Percentiles rank a stretch among this genome's conserved stretches.
Evolutionary conservation across 1,140 invertebrate species (phyloP).

Genomic region (Plodia interpunctella): DNA sequence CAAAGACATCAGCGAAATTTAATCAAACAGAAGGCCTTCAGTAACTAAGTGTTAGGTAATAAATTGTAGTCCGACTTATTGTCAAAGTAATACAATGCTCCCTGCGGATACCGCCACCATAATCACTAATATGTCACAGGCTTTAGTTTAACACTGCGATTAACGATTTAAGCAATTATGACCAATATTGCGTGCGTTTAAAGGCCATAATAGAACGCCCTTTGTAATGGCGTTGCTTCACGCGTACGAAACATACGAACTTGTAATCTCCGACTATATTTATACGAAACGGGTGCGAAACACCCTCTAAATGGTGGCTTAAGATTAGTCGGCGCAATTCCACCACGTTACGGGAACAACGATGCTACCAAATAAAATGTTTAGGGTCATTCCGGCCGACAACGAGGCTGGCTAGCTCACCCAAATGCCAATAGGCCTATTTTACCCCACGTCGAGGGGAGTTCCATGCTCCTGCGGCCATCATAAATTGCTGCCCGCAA

Average conservation of each 20-base stretch:
- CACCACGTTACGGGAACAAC: slow-evolving; percentile 53
- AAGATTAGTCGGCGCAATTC: slow-evolving; percentile 63
- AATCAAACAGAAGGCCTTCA: slow-evolving; percentile 52
- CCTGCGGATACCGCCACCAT: slow-evolving; percentile 23
- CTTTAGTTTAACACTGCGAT: neutral
- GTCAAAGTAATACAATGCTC: slow-evolving; percentile 42
- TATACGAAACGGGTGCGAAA: slow-evolving; percentile 53
- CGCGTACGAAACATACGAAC: slow-evolving; percentile 26
- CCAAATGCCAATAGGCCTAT: slow-evolving; percentile 69
- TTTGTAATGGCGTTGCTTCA: neutral
- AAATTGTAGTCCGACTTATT: slow-evolving; percentile 47
- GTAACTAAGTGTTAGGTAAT: slow-evolving; percentile 55
- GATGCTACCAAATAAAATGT: slow-evolving; percentile 70
- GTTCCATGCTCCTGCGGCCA: slow-evolving; percentile 55
- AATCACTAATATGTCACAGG: slow-evolving; percentile 10
- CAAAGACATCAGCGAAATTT: slow-evolving; percentile 20
- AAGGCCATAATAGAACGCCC: slow-evolving; percentile 5
- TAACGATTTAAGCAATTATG: neutral
- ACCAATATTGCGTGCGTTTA: neutral
- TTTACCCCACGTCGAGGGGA: slow-evolving; percentile 58
- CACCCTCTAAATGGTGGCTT: slow-evolving; percentile 58
- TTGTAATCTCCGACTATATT: slow-evolving; percentile 44
- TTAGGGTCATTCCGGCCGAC: slow-evolving; percentile 68
- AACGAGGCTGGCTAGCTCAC: slow-evolving; percentile 59
- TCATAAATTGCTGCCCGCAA: slow-evolving; percentile 75